Conservation (phyloP, 2,888 invertebrate genomes). For the Acrobasis repandana region DNA sequence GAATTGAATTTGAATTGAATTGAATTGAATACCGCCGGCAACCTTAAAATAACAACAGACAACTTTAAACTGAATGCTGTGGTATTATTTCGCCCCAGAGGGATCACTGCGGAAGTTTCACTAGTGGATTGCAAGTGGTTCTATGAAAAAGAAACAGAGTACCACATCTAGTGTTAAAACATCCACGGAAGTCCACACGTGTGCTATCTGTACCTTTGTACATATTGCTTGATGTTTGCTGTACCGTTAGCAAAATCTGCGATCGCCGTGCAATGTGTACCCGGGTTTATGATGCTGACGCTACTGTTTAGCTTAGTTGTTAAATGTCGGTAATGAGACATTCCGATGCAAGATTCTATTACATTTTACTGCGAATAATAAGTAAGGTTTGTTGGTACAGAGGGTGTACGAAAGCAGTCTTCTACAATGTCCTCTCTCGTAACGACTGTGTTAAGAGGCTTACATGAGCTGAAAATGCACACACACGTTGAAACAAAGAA, state of each 20-base stretch:
- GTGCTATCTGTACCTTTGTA: constrained; percentile 1
- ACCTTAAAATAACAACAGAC: too few relatives aligned
- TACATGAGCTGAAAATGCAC: too few relatives aligned
- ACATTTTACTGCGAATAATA: neutral
- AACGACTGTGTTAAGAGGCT: too few relatives aligned
- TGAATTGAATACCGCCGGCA: too few relatives aligned
- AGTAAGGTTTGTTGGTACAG: neutral
- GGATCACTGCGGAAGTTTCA: too few relatives aligned
- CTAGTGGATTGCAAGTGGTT: too few relatives aligned
- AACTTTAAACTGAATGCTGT: too few relatives aligned
- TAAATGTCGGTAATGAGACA: neutral
- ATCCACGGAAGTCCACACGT: constrained; percentile 4
- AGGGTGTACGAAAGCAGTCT: neutral
- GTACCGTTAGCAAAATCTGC: constrained; percentile 17
- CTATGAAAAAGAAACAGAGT: neutral
- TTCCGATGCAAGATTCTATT: constrained; percentile 5
- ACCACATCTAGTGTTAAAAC: neutral
- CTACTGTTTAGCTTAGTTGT: constrained; percentile 7
- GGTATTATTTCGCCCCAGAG: too few relatives aligned
- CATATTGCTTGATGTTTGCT: constrained; percentile 1
- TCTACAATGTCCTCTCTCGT: too few relatives aligned
- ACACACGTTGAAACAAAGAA: too few relatives aligned
- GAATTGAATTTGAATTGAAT: too few relatives aligned
- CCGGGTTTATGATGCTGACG: constrained; percentile 9
- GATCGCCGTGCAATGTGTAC: constrained; percentile 9